Evolutionary conservation across 2,888 invertebrate species (phyloP), one percentile per base, ranked within the genome.

Genomic region (Acrobasis consociella): DNA sequence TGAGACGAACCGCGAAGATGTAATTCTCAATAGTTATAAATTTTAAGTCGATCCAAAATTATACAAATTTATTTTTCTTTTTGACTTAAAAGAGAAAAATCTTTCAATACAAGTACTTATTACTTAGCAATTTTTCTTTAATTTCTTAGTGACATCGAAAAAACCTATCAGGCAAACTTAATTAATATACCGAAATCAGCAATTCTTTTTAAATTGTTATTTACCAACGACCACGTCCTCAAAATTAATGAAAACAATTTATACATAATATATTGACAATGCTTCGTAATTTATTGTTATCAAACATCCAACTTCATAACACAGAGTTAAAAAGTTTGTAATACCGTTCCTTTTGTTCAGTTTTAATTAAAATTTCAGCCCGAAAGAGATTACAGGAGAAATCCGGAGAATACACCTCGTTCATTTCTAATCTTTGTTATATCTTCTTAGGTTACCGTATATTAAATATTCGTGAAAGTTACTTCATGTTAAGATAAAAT

Each of bases 241-340:
- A 13, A 13, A 13, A 46, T 13, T 1, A 46, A n/a, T 13, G 10
- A 46, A 13, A 46, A 46, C n/a, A 46, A 46, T 13, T 3, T 22
- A 42, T 1, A 11, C 42, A 1, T 11, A 42, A 42, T 42, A 42
- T 42, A n/a, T 42, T 42, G 10, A 42, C 0, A 5, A 3, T 13
- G 13, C 42, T 42, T 42, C 42, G 1, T 42, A 42, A 11, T 11
- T 42, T 42, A 42, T 13, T 22, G 5, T 46, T 46, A 46, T 13
- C 46, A 46, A 46, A 46, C 46, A 46, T 46, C 46, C n/a, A n/a
- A 46, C 46, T n/a, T n/a, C 13, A 46, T n/a, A 46, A n/a, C n/a
- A 11, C 13, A n/a, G 13, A 13, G 11, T 46, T 46, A 46, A 46
- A 22, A 46, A 46, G 5, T 46, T 46, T 13, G 2, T n/a, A 11